Evolutionary conservation across 2,797 vertebrate genomes (phyloP).

Genomic region (Macrochelys suwanniensis): DNA sequence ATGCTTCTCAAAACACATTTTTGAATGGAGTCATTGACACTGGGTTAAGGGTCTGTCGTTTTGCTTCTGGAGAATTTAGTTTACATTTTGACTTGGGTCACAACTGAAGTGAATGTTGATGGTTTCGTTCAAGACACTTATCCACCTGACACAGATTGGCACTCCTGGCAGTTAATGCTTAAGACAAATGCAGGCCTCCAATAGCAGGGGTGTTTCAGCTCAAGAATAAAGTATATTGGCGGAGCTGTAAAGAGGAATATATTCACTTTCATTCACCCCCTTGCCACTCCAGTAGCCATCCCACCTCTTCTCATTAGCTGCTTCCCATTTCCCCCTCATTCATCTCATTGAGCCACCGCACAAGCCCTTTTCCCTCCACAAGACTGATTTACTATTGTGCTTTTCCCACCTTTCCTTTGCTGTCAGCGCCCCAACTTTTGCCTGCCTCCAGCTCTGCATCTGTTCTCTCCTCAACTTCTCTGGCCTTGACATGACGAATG

Average conservation of each 20-base stretch:
- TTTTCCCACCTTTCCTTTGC: background rate
- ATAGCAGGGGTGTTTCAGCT: background rate
- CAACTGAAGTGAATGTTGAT: background rate
- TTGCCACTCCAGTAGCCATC: rapidly evolving
- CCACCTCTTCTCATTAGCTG: background rate
- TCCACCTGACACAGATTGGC: background rate
- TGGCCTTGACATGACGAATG: background rate
- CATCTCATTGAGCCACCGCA: background rate
- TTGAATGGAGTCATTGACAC: background rate
- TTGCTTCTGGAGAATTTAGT: background rate
- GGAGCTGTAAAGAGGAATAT: background rate
- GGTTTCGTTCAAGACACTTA: background rate
- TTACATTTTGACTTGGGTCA: background rate
- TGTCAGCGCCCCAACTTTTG: background rate
- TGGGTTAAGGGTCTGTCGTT: rapidly evolving
- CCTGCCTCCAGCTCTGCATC: background rate
- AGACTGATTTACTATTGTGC: background rate
- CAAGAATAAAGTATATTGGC: background rate
- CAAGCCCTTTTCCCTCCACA: background rate
- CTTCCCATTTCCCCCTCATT: background rate
- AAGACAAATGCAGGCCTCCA: background rate
- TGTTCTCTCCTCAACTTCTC: background rate
- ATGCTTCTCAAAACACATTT: background rate
- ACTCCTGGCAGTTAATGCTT: background rate
- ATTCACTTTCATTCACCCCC: background rate